phyloP scores from a whole-genome alignment of 2,797 vertebrate species.

The Gorsachius magnificus region DNA sequence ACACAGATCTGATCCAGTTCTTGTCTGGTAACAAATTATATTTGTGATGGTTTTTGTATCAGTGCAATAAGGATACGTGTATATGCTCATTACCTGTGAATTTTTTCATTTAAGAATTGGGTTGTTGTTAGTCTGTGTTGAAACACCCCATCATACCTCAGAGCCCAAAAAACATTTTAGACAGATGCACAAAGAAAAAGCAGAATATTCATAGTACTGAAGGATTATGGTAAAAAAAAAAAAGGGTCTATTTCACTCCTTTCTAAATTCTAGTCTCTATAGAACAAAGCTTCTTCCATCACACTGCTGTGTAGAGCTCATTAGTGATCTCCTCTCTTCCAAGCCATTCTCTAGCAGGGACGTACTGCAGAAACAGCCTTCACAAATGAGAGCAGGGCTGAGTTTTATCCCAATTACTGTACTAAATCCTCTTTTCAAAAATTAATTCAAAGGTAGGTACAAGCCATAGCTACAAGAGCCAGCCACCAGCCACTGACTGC shows the following conservation, averaged over 20 bases:
- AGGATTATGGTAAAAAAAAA: neutral
- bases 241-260: neutral
- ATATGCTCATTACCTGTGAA: neutral
- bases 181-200: neutral
- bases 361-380: neutral
- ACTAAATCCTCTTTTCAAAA: neutral
- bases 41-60: neutral
- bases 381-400: neutral
- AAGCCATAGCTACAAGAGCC: neutral
- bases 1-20: constrained; percentile 4
- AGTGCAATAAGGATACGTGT: neutral
- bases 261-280: neutral
- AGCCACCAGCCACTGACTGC: neutral
- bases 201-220: neutral
- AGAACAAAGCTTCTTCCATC: neutral
- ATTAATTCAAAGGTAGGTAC: neutral
- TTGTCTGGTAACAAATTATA: constrained; percentile 12
- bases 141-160: neutral
- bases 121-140: neutral
- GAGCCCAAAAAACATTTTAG: neutral
- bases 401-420: neutral
- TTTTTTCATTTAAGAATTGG: neutral
- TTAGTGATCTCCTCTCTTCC: neutral
- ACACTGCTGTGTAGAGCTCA: neutral
- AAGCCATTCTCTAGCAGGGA: neutral